Base-by-base conservation (phyloP, 2,888 invertebrate genomes). In the Stictocephala bisonia region DNA sequence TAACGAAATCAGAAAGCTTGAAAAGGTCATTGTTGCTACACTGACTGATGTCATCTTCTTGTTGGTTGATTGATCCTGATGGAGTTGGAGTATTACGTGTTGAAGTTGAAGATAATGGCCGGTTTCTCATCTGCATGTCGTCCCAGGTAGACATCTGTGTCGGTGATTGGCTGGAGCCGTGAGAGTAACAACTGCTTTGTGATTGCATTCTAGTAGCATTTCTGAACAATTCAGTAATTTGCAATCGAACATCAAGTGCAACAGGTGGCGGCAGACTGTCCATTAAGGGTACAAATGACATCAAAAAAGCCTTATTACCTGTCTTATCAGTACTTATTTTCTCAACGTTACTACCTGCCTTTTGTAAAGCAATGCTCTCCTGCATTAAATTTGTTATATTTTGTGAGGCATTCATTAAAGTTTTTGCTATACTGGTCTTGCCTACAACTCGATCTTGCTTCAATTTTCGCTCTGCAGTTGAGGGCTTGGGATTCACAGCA, bases 261-360 rank as follows among this genome's bases (percentile, higher is more conserved):
- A 3, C 56, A 41, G 13, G 24, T 20, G 67, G 41, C 24, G 67
- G 44, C 67, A 67, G 40, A 41, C 41, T 67, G 41, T 67, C 67
- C 41, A 67, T 40, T 4, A 67, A 6, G 22, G 40, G 67, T 2
- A 67, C 15, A 41, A 67, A 67, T 4, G 67, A 67, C 67, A 67
- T 41, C 40, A 67, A 9, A 44, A 67, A 67, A n/a, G 67, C 67
- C 41, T 41, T 67, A 20, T 67, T 40, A 41, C 66, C 66, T 3
- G n/a, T 3, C 41, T 18, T 41, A n/a, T 67, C 44, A 67, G 20
- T 20, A 15, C 1, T 41, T 24, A n/a, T n/a, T n/a, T 2, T 41
- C 6, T 67, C 67, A 7, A 24, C 20, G 44, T 67, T 4, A 9
- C 18, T 41, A 18, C 24, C 20, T 40, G 1, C 40, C 41, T 18